phyloP scores from a whole-genome alignment of 2,113 vertebrate species.

The Alethe diademata region DNA sequence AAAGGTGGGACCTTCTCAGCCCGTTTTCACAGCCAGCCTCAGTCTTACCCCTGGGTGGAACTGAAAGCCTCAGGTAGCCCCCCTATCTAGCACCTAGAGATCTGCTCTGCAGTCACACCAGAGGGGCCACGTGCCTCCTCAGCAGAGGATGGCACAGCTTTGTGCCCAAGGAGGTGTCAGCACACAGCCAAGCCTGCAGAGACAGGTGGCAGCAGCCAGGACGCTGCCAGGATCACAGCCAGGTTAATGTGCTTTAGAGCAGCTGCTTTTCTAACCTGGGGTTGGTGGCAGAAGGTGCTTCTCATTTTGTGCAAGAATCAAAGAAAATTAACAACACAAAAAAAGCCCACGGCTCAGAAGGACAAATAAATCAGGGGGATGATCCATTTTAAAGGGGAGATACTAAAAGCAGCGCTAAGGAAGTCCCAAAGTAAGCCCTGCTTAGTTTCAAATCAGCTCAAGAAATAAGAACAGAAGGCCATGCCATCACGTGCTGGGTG shows the following conservation, averaged over 20 bases:
- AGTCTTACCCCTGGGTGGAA: background rate
- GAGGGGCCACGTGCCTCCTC: rapidly evolving
- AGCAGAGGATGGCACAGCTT: background rate
- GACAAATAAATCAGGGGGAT: conserved; percentile 42
- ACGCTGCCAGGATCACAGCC: rapidly evolving
- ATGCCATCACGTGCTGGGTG: background rate
- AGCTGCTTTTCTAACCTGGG: rapidly evolving
- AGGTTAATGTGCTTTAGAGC: rapidly evolving
- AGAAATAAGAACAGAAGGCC: conserved; percentile 57
- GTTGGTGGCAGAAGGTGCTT: rapidly evolving
- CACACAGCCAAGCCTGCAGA: rapidly evolving
- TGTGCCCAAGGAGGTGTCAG: background rate
- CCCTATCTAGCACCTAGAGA: rapidly evolving
- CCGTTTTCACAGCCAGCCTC: background rate
- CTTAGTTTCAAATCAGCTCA: conserved; percentile 65
- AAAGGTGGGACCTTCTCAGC: background rate
- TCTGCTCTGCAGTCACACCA: background rate
- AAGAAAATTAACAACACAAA: background rate
- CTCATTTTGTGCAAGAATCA: background rate
- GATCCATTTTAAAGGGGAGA: conserved; percentile 49
- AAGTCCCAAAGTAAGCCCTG: conserved; percentile 61
- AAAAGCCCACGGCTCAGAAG: background rate
- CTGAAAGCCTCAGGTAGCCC: rapidly evolving
- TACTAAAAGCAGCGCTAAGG: conserved; percentile 58
- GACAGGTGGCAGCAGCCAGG: background rate